Evolutionary conservation across 2,888 invertebrate species (phyloP).

Genomic region (Sarcophaga subvicina): DNA sequence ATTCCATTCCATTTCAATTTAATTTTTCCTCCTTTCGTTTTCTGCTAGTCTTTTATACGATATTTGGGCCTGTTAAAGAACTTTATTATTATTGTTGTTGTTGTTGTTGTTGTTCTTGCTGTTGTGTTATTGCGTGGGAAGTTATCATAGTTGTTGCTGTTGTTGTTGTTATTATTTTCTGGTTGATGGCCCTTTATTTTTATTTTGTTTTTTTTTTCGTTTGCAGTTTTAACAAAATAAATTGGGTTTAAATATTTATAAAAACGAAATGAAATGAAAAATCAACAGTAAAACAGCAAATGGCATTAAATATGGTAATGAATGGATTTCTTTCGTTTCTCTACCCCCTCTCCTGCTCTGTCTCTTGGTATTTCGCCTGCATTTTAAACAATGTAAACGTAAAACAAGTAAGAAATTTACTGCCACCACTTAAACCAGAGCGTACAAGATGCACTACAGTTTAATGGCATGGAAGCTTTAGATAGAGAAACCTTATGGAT

Average conservation of each 20-base stretch:
- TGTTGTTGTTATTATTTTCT: conserved; percentile 3
- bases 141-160: conserved; percentile 26
- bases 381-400: too few relatives aligned
- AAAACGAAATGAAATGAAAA: conserved; percentile 32
- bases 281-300: background rate
- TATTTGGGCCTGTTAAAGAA: conserved; percentile 29
- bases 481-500: too few relatives aligned
- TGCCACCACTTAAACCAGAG: too few relatives aligned
- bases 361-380: too few relatives aligned
- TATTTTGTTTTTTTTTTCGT: conserved; percentile 19
- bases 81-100: conserved; percentile 18
- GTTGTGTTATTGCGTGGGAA: conserved; percentile 5
- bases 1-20: background rate
- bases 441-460: too few relatives aligned
- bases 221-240: conserved; percentile 36
- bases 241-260: conserved; percentile 66
- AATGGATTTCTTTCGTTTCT: conserved; percentile 37
- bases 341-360: too few relatives aligned
- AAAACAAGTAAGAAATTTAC: too few relatives aligned
- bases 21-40: conserved; percentile 6
- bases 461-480: too few relatives aligned
- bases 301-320: conserved; percentile 52
- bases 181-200: conserved; percentile 38
- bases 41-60: background rate
- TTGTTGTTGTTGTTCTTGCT: conserved; percentile 39